These are phyloP conservation scores for Thomomys bottae DNA, from an alignment of 2,113 vertebrate genomes.

Conservation along the genomic window DNA sequence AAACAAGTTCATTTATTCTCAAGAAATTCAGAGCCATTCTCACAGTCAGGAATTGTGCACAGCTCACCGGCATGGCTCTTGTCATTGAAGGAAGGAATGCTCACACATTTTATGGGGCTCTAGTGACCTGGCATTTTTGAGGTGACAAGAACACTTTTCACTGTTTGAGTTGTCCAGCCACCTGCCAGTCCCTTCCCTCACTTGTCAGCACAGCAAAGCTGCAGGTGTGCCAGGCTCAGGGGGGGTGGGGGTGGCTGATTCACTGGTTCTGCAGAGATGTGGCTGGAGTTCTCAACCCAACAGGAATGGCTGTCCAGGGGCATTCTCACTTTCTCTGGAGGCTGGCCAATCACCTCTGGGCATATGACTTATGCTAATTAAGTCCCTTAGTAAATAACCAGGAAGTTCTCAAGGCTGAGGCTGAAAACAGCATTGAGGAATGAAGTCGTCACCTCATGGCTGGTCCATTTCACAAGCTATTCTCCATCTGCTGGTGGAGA, in stretches of 20 bases:
- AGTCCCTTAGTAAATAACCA: background rate
- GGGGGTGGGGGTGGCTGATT: too few species aligned
- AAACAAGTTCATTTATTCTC: background rate
- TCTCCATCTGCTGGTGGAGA: rapidly evolving
- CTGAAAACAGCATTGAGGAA: background rate
- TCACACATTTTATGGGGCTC: background rate
- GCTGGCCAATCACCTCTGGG: rapidly evolving
- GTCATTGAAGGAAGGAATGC: background rate
- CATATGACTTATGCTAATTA: too few species aligned
- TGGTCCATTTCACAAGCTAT: rapidly evolving
- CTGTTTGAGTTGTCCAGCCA: background rate
- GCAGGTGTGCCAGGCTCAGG: background rate
- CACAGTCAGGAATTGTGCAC: background rate
- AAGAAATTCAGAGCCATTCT: too few species aligned
- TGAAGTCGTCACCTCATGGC: rapidly evolving
- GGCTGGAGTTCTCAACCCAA: background rate
- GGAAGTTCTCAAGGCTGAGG: background rate
- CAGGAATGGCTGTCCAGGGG: rapidly evolving
- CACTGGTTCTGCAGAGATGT: rapidly evolving
- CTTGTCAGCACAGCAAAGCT: background rate
- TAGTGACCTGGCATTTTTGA: background rate
- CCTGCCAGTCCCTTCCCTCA: background rate
- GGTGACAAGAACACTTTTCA: background rate
- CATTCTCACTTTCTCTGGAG: background rate
- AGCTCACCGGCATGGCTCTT: rapidly evolving